phyloP scores from a whole-genome alignment of 2,888 invertebrate genomes.

The Leptinotarsa peninsularis region DNA sequence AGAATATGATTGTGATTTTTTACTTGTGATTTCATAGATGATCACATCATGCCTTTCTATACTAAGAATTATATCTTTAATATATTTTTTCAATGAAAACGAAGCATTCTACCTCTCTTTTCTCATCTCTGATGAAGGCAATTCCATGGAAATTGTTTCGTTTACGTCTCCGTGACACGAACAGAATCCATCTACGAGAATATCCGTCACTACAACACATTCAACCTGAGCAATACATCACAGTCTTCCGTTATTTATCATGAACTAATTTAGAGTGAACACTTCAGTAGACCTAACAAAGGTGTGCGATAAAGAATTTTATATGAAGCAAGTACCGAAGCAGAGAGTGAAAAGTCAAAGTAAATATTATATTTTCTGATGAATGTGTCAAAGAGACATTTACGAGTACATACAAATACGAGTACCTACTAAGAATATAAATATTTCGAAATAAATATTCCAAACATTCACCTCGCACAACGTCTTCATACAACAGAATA shows the following conservation, averaged over 20 bases:
- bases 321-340: not conserved
- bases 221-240: constrained; percentile 15
- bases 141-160: constrained; percentile 10
- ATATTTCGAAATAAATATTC: too few relatives aligned
- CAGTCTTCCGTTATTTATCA: constrained; percentile 13
- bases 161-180: constrained; percentile 15
- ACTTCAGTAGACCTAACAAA: not conserved
- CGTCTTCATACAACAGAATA: too few relatives aligned
- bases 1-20: too few relatives aligned
- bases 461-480: too few relatives aligned
- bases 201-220: constrained; percentile 18
- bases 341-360: not conserved
- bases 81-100: not conserved
- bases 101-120: not conserved
- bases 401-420: too few relatives aligned
- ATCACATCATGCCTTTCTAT: not conserved
- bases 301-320: not conserved
- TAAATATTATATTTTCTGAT: too few relatives aligned
- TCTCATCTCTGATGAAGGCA: not conserved
- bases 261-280: constrained; percentile 1
- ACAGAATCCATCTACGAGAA: constrained; percentile 15
- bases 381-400: too few relatives aligned
- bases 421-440: too few relatives aligned
- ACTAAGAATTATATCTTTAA: not conserved
- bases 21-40: not conserved